These are phyloP conservation scores for Tachina fera DNA, from an alignment of 2,888 invertebrate genomes.

Conservation along the genomic window DNA sequence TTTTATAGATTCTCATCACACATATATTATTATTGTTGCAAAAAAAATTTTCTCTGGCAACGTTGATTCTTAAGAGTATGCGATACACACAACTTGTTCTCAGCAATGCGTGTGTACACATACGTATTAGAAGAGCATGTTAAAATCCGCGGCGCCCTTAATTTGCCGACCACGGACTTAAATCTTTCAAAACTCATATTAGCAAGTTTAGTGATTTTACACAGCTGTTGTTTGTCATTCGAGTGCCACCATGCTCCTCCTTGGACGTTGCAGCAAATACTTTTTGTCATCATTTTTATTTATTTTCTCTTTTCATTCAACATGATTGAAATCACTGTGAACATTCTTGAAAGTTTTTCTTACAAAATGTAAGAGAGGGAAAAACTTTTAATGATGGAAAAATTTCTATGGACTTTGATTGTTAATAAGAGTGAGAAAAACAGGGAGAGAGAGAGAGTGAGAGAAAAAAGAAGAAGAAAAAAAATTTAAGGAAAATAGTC, in stretches of 20 bases:
- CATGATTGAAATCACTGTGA: constrained; percentile 34
- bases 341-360: constrained; percentile 30
- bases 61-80: too few relatives aligned
- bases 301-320: constrained; percentile 8
- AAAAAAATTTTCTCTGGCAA: too few relatives aligned
- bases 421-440: not conserved
- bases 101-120: too few relatives aligned
- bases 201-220: constrained; percentile 28
- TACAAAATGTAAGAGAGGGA: constrained; percentile 7
- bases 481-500: not conserved
- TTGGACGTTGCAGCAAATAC: not conserved
- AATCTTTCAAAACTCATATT: constrained; percentile 31
- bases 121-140: too few relatives aligned
- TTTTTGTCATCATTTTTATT: not conserved
- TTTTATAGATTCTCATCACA: too few relatives aligned
- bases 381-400: constrained; percentile 58
- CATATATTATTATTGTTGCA: too few relatives aligned
- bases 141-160: too few relatives aligned
- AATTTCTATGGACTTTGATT: constrained; percentile 29
- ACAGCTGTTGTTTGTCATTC: constrained; percentile 30
- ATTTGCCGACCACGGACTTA: too few relatives aligned
- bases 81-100: too few relatives aligned
- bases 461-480: not conserved
- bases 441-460: too few relatives aligned
- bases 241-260: not conserved